A percentile compares a stretch with the other conserved stretches of the same genome.
Conservation (phyloP, 2,888 invertebrate genomes). For the Pristionchus mayeri region DNA sequence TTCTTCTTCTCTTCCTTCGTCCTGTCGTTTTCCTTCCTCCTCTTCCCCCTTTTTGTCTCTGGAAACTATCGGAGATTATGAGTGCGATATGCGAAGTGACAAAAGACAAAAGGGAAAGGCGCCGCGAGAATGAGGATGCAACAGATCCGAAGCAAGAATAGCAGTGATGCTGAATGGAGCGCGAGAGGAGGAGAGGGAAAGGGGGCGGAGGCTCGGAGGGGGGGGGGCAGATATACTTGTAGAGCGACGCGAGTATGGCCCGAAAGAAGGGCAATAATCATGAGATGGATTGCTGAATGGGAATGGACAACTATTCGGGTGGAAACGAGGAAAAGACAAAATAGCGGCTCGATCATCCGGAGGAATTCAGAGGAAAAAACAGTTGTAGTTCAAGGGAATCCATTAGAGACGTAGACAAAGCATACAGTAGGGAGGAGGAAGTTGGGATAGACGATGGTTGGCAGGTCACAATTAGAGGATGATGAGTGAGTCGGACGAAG, state of each 20-base stretch:
- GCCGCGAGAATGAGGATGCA: no score
- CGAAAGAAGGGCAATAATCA: slow-evolving; percentile 34
- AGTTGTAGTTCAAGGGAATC: background rate
- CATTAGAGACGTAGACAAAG: background rate
- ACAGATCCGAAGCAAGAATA: no score
- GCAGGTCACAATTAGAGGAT: slow-evolving; percentile 23
- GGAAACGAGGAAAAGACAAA: slow-evolving; percentile 4
- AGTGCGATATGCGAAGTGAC: background rate
- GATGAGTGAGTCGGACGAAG: background rate
- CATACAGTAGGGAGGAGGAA: background rate
- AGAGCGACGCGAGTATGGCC: background rate
- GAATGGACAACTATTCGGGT: slow-evolving; percentile 41
- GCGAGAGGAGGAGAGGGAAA: background rate
- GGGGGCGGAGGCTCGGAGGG: background rate
- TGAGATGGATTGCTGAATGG: slow-evolving; percentile 34
- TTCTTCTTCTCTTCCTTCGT: background rate
- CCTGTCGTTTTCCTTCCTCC: background rate
- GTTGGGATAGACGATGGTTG: background rate
- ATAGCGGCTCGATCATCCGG: slow-evolving; percentile 9
- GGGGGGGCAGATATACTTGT: slow-evolving; percentile 28
- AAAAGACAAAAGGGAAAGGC: slow-evolving; percentile 22
- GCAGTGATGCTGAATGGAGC: background rate
- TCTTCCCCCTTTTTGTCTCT: slow-evolving; percentile 5
- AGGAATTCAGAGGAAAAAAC: background rate
- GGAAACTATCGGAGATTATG: slow-evolving; percentile 37